Base-by-base conservation (phyloP, 2,113 vertebrate species). In the Scolopax mira region DNA sequence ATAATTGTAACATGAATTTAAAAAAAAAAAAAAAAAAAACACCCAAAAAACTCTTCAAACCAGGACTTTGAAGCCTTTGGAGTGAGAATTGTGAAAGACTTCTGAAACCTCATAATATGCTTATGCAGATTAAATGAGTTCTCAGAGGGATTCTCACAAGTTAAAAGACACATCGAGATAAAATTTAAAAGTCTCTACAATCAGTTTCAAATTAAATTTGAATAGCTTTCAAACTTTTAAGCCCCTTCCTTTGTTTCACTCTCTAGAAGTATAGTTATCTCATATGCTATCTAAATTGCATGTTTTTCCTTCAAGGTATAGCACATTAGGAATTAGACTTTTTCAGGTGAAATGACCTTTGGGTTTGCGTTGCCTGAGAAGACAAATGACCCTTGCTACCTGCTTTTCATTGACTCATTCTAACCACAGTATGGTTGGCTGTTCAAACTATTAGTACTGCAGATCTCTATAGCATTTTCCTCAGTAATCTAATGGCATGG, bases 141-240 rank as follows among this genome's bases (percentile, higher is more conserved):
- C 66, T 97, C 66, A 71, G 49, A 88, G 65, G 88, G 30, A 54
- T 90, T 79, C 62, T 79, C 84, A 31, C 48, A 82, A 69, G 70
- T 60, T 94, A 86, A 78, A 85, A 92, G 72, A 89, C 58, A 44
- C 6, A 37, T 81, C 39, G 28, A 90, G 49, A 94, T 79, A 91
- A 97, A 93, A 90, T 80, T 57, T 83, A 84, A 93, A 95, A 79
- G 51, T 5, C 42, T 95, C 11, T 3, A 2, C 86, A 92, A 65
- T 80, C n/a, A 3, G 15, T 72, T 89, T 89, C 41, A 95, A 98
- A 97, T 95, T 88, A 80, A 67, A 75, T 84, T 90, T 78, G 30
- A 96, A 88, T 93, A 90, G 11, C 57, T 73, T 97, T 94, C 90
- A 72, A 79, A 83, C 27, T 97, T 94, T 94, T 84, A 80, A 86